Evolutionary conservation across 30 jellyfish, hydroid and myxozoan genomes (phyloP).

Genomic region (Morbakka virulenta): DNA sequence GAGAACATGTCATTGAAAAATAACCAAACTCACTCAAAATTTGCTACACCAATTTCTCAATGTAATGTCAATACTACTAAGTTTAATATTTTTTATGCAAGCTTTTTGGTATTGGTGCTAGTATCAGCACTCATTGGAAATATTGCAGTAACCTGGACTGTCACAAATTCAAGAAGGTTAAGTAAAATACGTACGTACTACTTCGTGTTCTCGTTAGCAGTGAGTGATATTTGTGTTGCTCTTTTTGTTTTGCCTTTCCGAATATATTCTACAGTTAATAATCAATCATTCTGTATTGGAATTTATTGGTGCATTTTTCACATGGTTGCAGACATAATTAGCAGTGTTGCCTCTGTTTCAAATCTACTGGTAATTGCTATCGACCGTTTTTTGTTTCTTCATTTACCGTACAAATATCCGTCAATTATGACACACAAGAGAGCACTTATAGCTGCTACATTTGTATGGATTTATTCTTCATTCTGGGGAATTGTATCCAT

Average conservation of each 20-base stretch:
- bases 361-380: constrained; percentile 80
- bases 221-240: constrained; percentile 75
- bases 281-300: constrained; percentile 66
- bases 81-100: constrained; percentile 38
- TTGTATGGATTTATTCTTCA: constrained; percentile 78
- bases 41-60: too few species aligned
- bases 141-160: constrained; percentile 57
- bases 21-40: too few species aligned
- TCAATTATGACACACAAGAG: constrained; percentile 44
- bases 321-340: constrained; percentile 63
- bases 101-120: constrained; percentile 46
- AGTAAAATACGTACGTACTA: constrained; percentile 48
- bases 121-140: constrained; percentile 64
- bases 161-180: constrained; percentile 48
- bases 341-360: constrained; percentile 73
- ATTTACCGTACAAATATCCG: constrained; percentile 78
- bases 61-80: constrained; percentile 22
- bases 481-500: constrained; percentile 76
- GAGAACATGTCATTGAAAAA: too few species aligned
- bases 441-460: constrained; percentile 32
- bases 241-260: constrained; percentile 71
- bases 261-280: constrained; percentile 28
- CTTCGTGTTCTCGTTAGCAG: constrained; percentile 66
- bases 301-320: constrained; percentile 46
- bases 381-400: constrained; percentile 73